Conservation (phyloP, 1,140 invertebrate genomes). For the Drosophila micromelanica region DNA sequence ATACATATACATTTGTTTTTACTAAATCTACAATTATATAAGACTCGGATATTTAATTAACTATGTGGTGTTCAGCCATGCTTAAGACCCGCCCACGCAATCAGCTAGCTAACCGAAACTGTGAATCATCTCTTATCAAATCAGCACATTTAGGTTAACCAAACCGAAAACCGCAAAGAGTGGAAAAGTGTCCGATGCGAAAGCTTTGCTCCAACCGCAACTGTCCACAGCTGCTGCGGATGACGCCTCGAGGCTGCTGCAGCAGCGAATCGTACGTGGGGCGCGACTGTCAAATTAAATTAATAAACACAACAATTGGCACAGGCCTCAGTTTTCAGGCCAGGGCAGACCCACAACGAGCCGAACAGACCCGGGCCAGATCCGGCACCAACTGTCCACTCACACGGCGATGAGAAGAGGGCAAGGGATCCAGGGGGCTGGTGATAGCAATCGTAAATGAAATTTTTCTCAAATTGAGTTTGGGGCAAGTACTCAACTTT, state of each 20-base stretch:
- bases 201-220: slow-evolving; percentile 41
- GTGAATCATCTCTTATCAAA: slow-evolving; percentile 20
- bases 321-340: slow-evolving; percentile 26
- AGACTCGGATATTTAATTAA: too few relatives aligned
- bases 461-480: slow-evolving; percentile 79
- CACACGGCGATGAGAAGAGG: slow-evolving; percentile 51
- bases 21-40: too few relatives aligned
- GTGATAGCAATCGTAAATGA: slow-evolving; percentile 75
- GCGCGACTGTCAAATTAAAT: slow-evolving; percentile 79
- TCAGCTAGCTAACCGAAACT: slow-evolving; percentile 10
- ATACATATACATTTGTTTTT: too few relatives aligned
- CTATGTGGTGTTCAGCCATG: too few relatives aligned
- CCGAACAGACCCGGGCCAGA: slow-evolving; percentile 4
- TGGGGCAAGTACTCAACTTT: slow-evolving; percentile 79
- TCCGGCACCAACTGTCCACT: slow-evolving; percentile 68
- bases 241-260: slow-evolving; percentile 50
- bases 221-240: slow-evolving; percentile 59
- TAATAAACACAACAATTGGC: slow-evolving; percentile 82
- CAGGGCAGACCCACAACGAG: neutral
- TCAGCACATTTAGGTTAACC: slow-evolving; percentile 46
- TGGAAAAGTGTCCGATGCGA: slow-evolving; percentile 31
- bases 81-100: neutral
- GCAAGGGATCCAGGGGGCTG: neutral
- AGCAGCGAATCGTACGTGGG: slow-evolving; percentile 44
- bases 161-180: slow-evolving; percentile 21